Conservation (phyloP, 1,140 invertebrate species). For the Manduca sexta region DNA sequence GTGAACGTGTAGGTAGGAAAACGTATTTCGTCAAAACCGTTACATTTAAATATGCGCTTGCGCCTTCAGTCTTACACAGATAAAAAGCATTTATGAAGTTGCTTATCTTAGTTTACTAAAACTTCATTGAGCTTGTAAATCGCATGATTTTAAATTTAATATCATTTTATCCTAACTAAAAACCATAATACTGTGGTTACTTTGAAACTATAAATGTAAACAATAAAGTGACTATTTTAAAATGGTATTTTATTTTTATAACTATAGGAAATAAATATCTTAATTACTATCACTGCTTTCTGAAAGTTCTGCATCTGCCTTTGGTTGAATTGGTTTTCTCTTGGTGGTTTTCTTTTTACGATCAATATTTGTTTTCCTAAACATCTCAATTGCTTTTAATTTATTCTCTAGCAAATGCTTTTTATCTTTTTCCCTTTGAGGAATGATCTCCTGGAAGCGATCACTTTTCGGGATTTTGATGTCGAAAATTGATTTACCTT, state of each 20-base stretch:
- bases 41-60: no score
- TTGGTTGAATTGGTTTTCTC: conserved; percentile 58
- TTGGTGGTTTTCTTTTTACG: conserved; percentile 71
- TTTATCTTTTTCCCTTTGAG: conserved; percentile 81
- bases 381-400: conserved; percentile 83
- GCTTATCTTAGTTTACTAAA: no score
- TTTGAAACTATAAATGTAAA: conserved; percentile 38
- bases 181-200: conserved; percentile 23
- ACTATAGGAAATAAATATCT: conserved; percentile 19
- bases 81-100: no score
- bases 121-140: no score
- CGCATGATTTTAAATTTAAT: conserved; percentile 15
- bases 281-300: conserved; percentile 75
- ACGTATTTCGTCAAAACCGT: no score
- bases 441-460: conserved; percentile 77
- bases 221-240: conserved; percentile 66
- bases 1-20: no score
- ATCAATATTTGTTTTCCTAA: conserved; percentile 79
- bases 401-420: conserved; percentile 78
- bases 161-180: conserved; percentile 16
- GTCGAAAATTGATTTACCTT: conserved; percentile 29
- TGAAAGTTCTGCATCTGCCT: conserved; percentile 78
- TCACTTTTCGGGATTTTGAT: conserved; percentile 47
- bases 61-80: no score
- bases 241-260: conserved; percentile 32